Evolutionary conservation across 2,113 vertebrate species (phyloP).

Genomic region (Rissa tridactyla): DNA sequence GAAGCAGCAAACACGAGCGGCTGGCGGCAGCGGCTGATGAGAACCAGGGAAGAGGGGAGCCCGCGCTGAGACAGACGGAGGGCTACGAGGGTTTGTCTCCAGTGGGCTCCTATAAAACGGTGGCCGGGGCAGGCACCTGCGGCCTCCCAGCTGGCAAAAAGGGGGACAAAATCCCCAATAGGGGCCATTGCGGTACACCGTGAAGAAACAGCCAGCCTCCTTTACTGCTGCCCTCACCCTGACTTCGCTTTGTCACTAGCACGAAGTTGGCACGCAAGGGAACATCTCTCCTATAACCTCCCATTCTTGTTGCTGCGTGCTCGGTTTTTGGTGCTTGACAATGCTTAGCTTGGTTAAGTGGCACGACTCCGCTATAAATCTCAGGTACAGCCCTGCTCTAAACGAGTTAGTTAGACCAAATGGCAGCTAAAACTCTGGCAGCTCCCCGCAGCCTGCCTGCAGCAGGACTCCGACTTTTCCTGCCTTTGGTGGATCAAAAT

Average conservation of each 20-base stretch:
- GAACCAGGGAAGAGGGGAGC: not conserved
- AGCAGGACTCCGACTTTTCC: not conserved
- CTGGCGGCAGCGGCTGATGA: not conserved
- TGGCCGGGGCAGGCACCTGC: not conserved
- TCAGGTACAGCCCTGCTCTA: not conserved
- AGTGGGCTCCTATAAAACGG: not conserved
- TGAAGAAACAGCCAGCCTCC: not conserved
- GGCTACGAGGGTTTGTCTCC: fast-evolving
- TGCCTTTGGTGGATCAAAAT: slow-evolving; percentile 7
- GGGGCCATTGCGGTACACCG: not conserved
- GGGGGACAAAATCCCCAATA: not conserved
- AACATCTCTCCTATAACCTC: not conserved
- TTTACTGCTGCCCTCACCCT: not conserved
- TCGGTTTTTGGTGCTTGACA: not conserved
- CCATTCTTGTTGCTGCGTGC: not conserved
- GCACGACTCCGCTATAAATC: not conserved
- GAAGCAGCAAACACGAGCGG: not conserved
- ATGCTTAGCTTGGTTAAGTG: not conserved
- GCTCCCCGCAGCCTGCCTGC: not conserved
- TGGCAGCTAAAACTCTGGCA: not conserved
- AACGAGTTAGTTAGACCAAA: not conserved
- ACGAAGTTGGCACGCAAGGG: not conserved
- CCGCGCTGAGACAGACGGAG: fast-evolving
- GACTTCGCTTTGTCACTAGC: not conserved
- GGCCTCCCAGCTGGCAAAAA: not conserved